These are phyloP conservation scores for Pseudococcus jackbeardsleyi DNA, from an alignment of 2,888 invertebrate species.

Conservation along the genomic window DNA sequence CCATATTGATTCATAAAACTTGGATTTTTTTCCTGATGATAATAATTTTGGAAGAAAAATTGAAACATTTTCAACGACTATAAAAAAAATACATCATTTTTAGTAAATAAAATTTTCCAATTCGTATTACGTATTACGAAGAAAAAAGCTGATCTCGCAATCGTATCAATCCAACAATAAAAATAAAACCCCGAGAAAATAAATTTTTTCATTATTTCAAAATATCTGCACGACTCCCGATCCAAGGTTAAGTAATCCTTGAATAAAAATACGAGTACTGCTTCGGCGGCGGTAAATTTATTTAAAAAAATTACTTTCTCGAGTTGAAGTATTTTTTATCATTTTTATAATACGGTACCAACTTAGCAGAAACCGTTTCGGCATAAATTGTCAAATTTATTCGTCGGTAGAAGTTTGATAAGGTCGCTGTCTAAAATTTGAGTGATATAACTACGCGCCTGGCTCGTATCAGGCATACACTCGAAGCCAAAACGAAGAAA, in stretches of 20 bases:
- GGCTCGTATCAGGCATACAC: not conserved
- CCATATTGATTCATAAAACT: too few relatives aligned
- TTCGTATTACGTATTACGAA: too few relatives aligned
- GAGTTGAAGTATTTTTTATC: constrained; percentile 14
- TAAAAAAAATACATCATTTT: too few relatives aligned
- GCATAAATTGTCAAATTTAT: constrained; percentile 36
- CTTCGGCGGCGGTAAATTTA: not conserved
- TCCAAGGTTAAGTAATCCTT: constrained; percentile 35
- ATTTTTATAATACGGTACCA: not conserved
- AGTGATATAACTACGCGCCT: not conserved
- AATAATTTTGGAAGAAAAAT: too few relatives aligned
- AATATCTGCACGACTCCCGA: not conserved
- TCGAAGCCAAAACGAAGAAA: not conserved
- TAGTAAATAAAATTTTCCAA: too few relatives aligned
- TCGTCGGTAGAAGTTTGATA: constrained; percentile 5
- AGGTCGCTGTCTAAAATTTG: constrained; percentile 27
- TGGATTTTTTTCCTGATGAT: too few relatives aligned
- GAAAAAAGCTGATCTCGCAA: too few relatives aligned
- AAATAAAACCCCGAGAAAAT: not conserved
- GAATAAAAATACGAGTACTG: constrained; percentile 17
- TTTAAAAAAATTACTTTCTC: constrained; percentile 33
- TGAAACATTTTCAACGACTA: too few relatives aligned
- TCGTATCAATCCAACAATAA: not conserved
- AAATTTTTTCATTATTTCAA: constrained; percentile 6
- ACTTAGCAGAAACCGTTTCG: not conserved